A percentile compares a stretch with the other conserved stretches of the same genome.
phyloP scores from a whole-genome alignment of 2,113 vertebrate species.

The Thunnus thynnus region DNA sequence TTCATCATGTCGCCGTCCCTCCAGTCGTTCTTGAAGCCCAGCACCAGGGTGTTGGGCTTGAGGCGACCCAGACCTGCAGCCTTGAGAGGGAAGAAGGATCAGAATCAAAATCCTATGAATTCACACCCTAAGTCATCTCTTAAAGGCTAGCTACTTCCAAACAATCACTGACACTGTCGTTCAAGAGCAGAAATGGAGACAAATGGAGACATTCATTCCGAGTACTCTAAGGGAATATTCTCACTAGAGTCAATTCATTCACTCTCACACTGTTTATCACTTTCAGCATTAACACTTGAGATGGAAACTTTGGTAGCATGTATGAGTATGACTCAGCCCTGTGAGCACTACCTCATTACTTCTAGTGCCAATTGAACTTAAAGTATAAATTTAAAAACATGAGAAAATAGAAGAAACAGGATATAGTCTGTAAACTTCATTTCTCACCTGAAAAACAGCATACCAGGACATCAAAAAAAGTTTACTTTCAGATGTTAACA shows the following conservation, averaged over 20 bases:
- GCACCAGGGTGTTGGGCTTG: slow-evolving; percentile 95
- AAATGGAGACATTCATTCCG: neutral
- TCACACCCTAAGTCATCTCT: neutral
- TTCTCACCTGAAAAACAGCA: neutral
- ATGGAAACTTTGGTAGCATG: neutral
- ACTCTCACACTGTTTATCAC: neutral
- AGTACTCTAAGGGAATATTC: neutral
- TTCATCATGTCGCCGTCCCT: slow-evolving; percentile 93
- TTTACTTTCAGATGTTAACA: neutral
- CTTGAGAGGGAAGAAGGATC: slow-evolving; percentile 73
- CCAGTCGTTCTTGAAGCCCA: slow-evolving; percentile 99
- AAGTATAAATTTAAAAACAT: too few relatives aligned
- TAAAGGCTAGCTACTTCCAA: neutral
- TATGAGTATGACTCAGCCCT: neutral
- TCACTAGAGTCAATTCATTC: neutral
- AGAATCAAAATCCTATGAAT: neutral
- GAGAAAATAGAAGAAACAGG: too few relatives aligned
- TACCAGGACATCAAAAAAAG: neutral
- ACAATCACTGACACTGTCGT: neutral
- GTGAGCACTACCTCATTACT: neutral
- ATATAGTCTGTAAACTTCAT: too few relatives aligned
- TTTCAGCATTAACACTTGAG: neutral
- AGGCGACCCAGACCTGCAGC: slow-evolving; percentile 96
- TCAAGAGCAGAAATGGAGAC: neutral
- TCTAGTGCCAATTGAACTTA: too few relatives aligned